Conservation (phyloP, 2,888 invertebrate species). For the Drosophila gaucha region DNA sequence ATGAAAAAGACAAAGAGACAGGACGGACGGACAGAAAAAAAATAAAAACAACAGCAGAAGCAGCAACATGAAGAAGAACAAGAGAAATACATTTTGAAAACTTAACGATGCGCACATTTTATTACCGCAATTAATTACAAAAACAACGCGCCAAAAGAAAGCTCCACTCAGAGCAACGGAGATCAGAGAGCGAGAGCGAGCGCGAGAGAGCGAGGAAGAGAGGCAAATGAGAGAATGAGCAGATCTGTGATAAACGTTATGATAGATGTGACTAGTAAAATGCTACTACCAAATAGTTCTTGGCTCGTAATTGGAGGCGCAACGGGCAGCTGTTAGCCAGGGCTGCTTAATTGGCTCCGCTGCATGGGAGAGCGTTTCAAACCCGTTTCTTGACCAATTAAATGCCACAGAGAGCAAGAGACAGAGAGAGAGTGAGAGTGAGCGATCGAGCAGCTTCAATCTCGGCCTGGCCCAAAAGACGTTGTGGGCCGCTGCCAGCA, state of each 20-base stretch:
- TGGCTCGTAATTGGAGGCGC: slow-evolving; percentile 73
- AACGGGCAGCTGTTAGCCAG: slow-evolving; percentile 57
- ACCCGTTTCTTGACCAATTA: slow-evolving; percentile 74
- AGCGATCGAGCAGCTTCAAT: slow-evolving; percentile 24
- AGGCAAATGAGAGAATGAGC: slow-evolving; percentile 16
- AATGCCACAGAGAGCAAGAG: slow-evolving; percentile 49
- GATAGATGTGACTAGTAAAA: slow-evolving; percentile 80
- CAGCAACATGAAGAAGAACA: slow-evolving; percentile 42
- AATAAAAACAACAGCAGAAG: slow-evolving; percentile 17
- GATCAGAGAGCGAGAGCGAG: slow-evolving; percentile 21
- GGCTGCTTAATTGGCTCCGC: slow-evolving; percentile 60
- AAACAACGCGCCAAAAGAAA: slow-evolving; percentile 69
- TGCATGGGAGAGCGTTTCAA: slow-evolving; percentile 25
- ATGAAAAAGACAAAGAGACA: slow-evolving; percentile 49
- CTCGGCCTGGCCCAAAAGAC: slow-evolving; percentile 51
- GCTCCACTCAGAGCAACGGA: slow-evolving; percentile 62
- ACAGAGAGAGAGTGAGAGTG: slow-evolving; percentile 26
- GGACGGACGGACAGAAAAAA: slow-evolving; percentile 16
- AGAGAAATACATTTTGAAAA: slow-evolving; percentile 78
- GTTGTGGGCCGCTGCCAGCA: slow-evolving; percentile 62
- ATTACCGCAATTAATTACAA: slow-evolving; percentile 83
- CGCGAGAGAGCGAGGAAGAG: slow-evolving; percentile 9
- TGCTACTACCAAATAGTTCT: slow-evolving; percentile 79
- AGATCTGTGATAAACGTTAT: slow-evolving; percentile 70
- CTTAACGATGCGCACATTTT: slow-evolving; percentile 83